Evolutionary conservation across 2,113 vertebrate genomes (phyloP), one percentile per base, ranked within the genome.

Genomic region (Crypturellus undulatus): DNA sequence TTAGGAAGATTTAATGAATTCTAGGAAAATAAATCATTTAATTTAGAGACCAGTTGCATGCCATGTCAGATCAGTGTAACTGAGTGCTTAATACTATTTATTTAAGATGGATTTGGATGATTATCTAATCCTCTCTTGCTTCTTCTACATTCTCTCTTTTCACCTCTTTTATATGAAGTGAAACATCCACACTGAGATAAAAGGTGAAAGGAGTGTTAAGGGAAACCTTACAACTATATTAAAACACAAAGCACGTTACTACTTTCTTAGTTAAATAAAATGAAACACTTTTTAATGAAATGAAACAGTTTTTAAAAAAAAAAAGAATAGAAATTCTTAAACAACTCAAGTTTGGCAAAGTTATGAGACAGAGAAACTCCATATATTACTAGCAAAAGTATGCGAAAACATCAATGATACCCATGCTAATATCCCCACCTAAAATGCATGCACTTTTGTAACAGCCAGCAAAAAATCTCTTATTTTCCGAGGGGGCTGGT

Each of bases 171-270:
- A 1, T 4, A 10, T 19, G 13, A 30, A 1, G 0, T 60, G 18
- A 18, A 54, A 80, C 18, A 64, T 40, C 45, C 30, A 38, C 51
- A 58, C 30, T 30, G 24, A 65, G 90, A 79, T 17, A 28, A 4
- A 56, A 8, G 7, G 42, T 8, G 24, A n/a, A 72, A 70, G 36
- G 54, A 73, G 70, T 54, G 3, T 25, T 52, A 67, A 73, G 42
- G 18, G 3, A 59, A 38, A 4, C 1, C 20, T 70, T 59, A 16
- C 43, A 43, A 43, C 43, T 43, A 43, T 43, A 15, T 43, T 43
- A 17, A 43, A 43, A 43, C 15, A 16, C 4, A 2, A 14, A 16
- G 12, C 0, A 1, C 3, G 58, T 9, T 16, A 2, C 5, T 24
- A 2, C 18, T 63, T 88, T 40, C 20, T 78, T 59, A 52, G 16